Evolutionary conservation across 1,140 invertebrate species (phyloP), one percentile per base, ranked within the genome.

Genomic region (Stratiolaelaps scimitus): DNA sequence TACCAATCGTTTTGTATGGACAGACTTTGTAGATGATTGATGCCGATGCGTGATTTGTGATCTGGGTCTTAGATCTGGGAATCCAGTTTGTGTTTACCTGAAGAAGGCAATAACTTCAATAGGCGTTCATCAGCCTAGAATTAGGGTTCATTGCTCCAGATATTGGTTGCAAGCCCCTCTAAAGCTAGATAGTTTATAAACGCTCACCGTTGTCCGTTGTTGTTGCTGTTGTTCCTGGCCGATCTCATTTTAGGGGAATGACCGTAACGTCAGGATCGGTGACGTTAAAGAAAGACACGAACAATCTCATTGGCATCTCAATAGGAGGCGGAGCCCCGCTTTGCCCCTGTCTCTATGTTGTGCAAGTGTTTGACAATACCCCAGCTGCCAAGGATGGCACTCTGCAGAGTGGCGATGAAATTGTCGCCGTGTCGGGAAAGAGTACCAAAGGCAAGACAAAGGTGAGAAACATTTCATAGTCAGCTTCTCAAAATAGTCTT

Each of bases 261-360:
- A 93, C 87, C 43, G 85, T 98, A 28, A 94, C 92, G 13, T 94
- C 92, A n/a, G 93, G 92, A 26, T 87, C 84, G 73, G 84, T 96
- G 0, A 82, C 83, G 1, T 84, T 98, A 23, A 83, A 83, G 68
- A 98, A 98, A 78, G 92, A 98, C 78, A 83, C 84, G 64, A 89
- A 88, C 75, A 98, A 98, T 76, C 76, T 98, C 20, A 96, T 98
- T 71, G 94, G 95, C 1, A 97, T 98, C 66, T 95, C 90, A 74
- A 98, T 98, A 68, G 94, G 94, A 2, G 92, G 92, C 13, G 94
- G 95, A 64, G 88, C 92, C 0, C 92, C 93, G 0, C 80, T 90
- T 56, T 98, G 95, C 76, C 93, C 92, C 0, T 98, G 94, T 75
- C 78, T 98, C 0, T 98, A 98, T 75, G 92, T 98, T 71, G 94